A percentile compares a stretch with the other conserved stretches of the same genome.
Conservation (phyloP, 2,113 vertebrate species). For the Paramisgurnus dabryanus region DNA sequence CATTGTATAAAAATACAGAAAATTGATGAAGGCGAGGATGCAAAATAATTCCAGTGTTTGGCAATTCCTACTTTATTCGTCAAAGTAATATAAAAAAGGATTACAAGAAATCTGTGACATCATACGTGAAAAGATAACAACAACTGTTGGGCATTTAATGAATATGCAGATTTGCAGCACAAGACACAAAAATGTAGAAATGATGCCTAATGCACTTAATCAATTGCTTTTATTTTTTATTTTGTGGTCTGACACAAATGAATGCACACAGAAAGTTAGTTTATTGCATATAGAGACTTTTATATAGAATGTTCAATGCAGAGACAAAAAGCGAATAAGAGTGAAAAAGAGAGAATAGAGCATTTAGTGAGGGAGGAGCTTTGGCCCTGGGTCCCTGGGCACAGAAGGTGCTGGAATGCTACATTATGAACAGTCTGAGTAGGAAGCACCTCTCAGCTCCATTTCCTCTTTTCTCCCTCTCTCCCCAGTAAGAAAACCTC, state of each 20-base stretch:
- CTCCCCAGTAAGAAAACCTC: not conserved
- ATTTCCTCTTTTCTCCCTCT: constrained; percentile 1
- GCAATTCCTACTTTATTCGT: not conserved
- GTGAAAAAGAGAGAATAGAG: constrained; percentile 30
- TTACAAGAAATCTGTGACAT: not conserved
- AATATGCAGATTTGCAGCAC: constrained; percentile 23
- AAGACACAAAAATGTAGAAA: constrained; percentile 20
- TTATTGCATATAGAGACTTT: not conserved
- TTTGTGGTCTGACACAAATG: constrained; percentile 10
- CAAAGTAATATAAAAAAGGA: not conserved
- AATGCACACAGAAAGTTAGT: not conserved
- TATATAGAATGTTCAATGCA: not conserved
- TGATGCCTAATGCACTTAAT: constrained; percentile 5
- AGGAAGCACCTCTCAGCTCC: constrained; percentile 33
- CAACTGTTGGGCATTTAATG: not conserved
- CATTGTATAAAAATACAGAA: too few species aligned
- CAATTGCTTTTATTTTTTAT: constrained; percentile 12
- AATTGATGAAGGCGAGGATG: not conserved
- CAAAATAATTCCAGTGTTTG: not conserved
- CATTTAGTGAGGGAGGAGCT: constrained; percentile 67
- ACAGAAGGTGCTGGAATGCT: constrained; percentile 80
- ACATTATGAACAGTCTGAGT: constrained; percentile 20
- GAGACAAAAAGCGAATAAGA: constrained; percentile 5
- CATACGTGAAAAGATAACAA: too few species aligned
- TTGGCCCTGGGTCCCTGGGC: constrained; percentile 86